Base-by-base conservation (phyloP, 2,888 invertebrate species). In the Ernsta delagoae region DNA sequence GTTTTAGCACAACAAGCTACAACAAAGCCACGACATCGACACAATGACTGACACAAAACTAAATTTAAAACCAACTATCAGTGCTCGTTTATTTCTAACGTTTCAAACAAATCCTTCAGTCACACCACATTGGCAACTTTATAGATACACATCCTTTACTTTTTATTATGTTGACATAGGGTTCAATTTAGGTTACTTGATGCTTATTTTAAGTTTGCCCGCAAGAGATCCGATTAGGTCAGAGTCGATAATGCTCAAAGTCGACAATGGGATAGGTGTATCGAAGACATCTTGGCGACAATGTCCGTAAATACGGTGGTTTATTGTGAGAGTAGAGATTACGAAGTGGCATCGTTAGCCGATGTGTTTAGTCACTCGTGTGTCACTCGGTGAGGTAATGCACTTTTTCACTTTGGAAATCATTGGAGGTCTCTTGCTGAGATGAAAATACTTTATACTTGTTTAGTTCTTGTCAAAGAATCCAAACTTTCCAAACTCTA, bases 41-140 rank as follows among this genome's bases (percentile, higher is more conserved):
- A 79, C 73, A 71, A 76, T 75, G 76, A 86, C 88, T 87, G 31
- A 69, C 68, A 63, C 85, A 83, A 39, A 82, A 83, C 82, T 76
- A 84, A 87, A 83, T 81, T 80, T 83, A 81, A 83, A 86, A 79
- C 83, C 83, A 82, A 82, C 86, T 88, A 31, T 31, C 31, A 31
- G 31, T 31, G 31, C 31, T 90, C 85, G 87, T 90, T 88, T 88
- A 89, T 88, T 89, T 88, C 87, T 90, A 87, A 88, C 84, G 82
- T 77, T 84, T 78, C 83, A 86, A 86, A 89, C 90, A 90, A 91
- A 92, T 90, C 90, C 88, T 63, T 84, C 85, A 86, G 88, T 87
- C 88, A 89, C 87, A 88, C 81, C 63, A 63, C 63, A 50, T 53
- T 5, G 57, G 79, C 86, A 81, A 66, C n/a, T 41, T 71, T 60